phyloP scores from a whole-genome alignment of 2,888 invertebrate species.

The Malthinus flaveolus region DNA sequence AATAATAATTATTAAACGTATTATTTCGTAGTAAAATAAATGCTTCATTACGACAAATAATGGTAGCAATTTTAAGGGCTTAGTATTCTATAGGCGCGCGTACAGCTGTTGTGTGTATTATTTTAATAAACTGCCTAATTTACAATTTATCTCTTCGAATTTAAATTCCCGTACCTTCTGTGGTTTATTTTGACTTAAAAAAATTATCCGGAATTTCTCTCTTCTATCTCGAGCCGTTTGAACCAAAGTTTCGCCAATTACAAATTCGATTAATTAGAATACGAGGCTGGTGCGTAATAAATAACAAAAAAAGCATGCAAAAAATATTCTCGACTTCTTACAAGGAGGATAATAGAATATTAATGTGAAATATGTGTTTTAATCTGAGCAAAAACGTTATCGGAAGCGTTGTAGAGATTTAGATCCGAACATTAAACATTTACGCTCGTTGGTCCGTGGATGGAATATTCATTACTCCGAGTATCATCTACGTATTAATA shows the following conservation, averaged over 20 bases:
- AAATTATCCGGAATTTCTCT: no score
- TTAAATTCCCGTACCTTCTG: no score
- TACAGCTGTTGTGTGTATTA: no score
- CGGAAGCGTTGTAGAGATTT: conserved; percentile 16
- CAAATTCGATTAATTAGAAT: conserved; percentile 3
- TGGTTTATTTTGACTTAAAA: no score
- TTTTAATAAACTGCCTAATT: no score
- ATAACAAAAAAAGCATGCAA: conserved; percentile 15
- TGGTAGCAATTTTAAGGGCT: conserved; percentile 3
- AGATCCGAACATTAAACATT: conserved; percentile 18
- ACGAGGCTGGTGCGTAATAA: not conserved
- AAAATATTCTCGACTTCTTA: conserved; percentile 5
- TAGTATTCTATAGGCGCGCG: not conserved
- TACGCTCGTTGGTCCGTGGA: conserved; percentile 15
- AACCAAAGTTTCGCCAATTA: not conserved
- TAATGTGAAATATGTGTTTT: conserved; percentile 22
- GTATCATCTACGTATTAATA: conserved; percentile 2
- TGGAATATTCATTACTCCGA: conserved; percentile 8
- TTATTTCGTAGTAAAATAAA: not conserved
- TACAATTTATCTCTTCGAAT: no score
- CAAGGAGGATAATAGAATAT: conserved; percentile 15
- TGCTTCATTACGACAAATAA: conserved; percentile 3
- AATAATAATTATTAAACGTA: conserved; percentile 3
- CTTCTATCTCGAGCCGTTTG: no score
- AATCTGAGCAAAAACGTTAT: conserved; percentile 19